Percentiles rank a stretch among this genome's conserved stretches.
phyloP scores from a whole-genome alignment of 2,797 vertebrate species.

The Pitangus sulphuratus region DNA sequence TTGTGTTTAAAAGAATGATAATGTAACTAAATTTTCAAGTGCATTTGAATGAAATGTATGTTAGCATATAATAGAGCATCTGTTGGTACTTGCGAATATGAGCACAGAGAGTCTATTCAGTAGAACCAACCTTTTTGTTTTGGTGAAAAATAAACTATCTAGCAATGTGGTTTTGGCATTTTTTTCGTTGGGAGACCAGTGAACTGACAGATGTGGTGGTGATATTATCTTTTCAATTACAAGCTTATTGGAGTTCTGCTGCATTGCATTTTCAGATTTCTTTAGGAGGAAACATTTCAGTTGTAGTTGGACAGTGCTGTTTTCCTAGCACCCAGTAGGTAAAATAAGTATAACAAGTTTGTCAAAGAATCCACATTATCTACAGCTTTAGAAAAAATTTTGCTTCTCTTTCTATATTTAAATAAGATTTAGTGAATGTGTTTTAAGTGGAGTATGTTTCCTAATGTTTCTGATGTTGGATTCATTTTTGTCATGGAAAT shows the following conservation, averaged over 20 bases:
- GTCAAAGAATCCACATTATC: not conserved
- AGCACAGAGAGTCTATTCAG: conserved; percentile 9
- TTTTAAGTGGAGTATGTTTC: not conserved
- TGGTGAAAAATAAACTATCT: not conserved
- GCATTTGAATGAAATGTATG: not conserved
- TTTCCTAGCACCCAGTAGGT: not conserved
- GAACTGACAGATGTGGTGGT: not conserved
- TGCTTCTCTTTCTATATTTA: not conserved
- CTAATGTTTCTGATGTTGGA: not conserved
- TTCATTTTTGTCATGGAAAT: conserved; percentile 51
- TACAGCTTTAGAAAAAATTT: not conserved
- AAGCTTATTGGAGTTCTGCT: not conserved
- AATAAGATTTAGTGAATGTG: not conserved
- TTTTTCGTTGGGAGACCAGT: not conserved
- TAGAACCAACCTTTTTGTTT: conserved; percentile 2
- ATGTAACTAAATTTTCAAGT: conserved; percentile 39
- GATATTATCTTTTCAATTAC: not conserved
- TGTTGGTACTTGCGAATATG: conserved; percentile 10
- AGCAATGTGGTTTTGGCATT: not conserved
- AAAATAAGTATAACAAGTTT: not conserved
- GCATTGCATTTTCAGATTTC: not conserved
- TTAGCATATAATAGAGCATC: not conserved
- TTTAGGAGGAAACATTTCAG: not conserved
- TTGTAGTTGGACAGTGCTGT: not conserved
- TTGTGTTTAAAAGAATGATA: conserved; percentile 27